phyloP scores from a whole-genome alignment of 64 coral and sea anemone species.

The Actinia equina region DNA sequence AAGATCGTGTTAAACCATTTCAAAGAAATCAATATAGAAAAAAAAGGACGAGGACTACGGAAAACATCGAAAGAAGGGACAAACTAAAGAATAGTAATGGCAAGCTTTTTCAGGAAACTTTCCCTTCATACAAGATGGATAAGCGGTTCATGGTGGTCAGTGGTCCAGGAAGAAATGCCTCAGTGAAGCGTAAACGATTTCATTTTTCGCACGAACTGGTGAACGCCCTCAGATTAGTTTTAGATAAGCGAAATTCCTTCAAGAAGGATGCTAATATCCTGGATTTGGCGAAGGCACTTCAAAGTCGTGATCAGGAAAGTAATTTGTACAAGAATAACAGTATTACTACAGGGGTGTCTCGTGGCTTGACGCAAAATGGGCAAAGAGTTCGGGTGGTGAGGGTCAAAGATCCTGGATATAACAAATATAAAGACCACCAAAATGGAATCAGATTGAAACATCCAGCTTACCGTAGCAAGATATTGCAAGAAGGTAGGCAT shows the following conservation, averaged over 20 bases:
- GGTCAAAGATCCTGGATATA: constrained; percentile 26
- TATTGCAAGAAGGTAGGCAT: background rate
- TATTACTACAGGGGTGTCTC: background rate
- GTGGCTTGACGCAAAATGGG: background rate
- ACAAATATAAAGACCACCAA: background rate
- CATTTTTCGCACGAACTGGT: constrained; percentile 57
- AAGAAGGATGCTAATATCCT: constrained; percentile 64
- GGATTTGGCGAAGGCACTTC: constrained; percentile 64
- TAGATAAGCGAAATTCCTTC: constrained; percentile 74
- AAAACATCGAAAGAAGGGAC: background rate
- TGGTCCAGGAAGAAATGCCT: background rate
- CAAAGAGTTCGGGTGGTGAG: background rate
- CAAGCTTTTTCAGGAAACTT: background rate
- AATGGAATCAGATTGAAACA: background rate
- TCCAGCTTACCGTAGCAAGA: constrained; percentile 4
- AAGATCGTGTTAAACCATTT: background rate
- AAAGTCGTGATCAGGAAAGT: constrained; percentile 27
- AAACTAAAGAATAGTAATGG: background rate
- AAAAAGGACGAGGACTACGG: background rate
- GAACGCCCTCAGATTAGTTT: constrained; percentile 61
- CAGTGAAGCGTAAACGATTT: background rate
- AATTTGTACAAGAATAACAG: background rate
- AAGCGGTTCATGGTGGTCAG: constrained; percentile 7
- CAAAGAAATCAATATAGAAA: background rate
- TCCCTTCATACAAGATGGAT: background rate